Evolutionary conservation across 2,113 vertebrate species (phyloP), one percentile per base, ranked within the genome.

Genomic region (Alaudala cheleensis): DNA sequence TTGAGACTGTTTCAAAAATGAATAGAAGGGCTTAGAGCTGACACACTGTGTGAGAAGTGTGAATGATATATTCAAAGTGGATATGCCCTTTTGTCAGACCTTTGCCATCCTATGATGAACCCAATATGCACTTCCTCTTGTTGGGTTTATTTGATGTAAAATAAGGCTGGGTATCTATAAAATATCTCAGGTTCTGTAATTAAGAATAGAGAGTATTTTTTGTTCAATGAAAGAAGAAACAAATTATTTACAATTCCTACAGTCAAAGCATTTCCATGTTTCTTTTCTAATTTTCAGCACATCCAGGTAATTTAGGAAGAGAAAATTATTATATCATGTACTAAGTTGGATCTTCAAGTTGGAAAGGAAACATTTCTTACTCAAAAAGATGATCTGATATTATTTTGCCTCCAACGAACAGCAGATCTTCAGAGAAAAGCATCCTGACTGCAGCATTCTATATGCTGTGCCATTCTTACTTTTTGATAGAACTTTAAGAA

Each of bases 261-360:
- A 47, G 13, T 70, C 50, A 76, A 74, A 89, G 81, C 8, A 69
- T 76, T 87, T 70, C 26, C 23, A 47, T 69, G 21, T 78, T 80
- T 91, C 56, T 89, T 74, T 93, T 87, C n/a, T 90, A 37, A 73
- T 85, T 93, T 73, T 8, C 84, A 97, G 95, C 56, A 97, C 25
- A 93, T 96, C 49, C 90, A 94, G 69, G 70, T 96, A 16, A 74
- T 96, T 82, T 42, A 95, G 60, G 93, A 98, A 95, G 93, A 97
- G 24, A 87, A 58, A 77, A 88, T 57, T 79, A 91, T 91, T 5
- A 78, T 94, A 51, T 96, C 51, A 51, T 70, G 73, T 6, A 20
- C 90, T 51, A 88, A 73, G 47, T 31, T 97, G 92, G 91, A 64
- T 78, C 88, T 97, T 47, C 58, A 76, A n/a, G 33, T 94, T 23